Percentiles rank a stretch among this genome's conserved stretches.
Evolutionary conservation across 1,140 invertebrate genomes (phyloP).

Genomic region (Bombus terrestris): DNA sequence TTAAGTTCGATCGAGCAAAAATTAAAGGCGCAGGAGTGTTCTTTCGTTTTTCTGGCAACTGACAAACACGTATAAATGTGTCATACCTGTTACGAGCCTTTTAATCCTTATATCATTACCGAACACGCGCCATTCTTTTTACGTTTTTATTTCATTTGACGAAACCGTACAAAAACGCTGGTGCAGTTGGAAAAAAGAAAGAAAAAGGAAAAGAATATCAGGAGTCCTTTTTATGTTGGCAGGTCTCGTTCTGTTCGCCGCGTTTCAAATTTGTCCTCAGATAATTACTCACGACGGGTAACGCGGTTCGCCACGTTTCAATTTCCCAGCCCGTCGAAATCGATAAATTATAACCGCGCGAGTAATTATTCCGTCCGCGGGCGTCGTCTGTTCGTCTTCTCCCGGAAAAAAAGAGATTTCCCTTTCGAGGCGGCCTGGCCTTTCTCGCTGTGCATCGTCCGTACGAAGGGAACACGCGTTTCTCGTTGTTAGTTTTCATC

Average conservation of each 20-base stretch:
- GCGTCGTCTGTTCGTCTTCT: not conserved
- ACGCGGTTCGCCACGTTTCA: not conserved
- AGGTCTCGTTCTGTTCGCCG: not conserved
- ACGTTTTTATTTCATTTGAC: not conserved
- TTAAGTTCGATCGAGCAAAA: too few relatives aligned
- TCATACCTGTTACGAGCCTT: too few relatives aligned
- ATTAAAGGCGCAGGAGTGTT: too few relatives aligned
- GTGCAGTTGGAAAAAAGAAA: not conserved
- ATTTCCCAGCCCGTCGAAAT: not conserved
- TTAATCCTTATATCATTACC: too few relatives aligned
- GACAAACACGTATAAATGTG: too few relatives aligned
- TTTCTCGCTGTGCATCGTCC: not conserved
- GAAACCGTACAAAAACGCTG: not conserved
- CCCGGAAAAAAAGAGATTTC: not conserved
- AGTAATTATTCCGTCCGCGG: slow-evolving; percentile 9
- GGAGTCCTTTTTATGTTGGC: not conserved
- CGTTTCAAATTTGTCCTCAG: not conserved
- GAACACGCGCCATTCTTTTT: too few relatives aligned
- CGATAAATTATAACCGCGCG: slow-evolving; percentile 28
- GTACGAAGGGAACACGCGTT: not conserved
- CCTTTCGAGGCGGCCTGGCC: not conserved
- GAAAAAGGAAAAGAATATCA: not conserved
- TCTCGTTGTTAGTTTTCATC: not conserved
- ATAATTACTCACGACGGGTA: not conserved
- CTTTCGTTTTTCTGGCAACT: too few relatives aligned